These are phyloP conservation scores for Eilema caniola DNA, from an alignment of 2,888 invertebrate genomes.

Conservation along the genomic window DNA sequence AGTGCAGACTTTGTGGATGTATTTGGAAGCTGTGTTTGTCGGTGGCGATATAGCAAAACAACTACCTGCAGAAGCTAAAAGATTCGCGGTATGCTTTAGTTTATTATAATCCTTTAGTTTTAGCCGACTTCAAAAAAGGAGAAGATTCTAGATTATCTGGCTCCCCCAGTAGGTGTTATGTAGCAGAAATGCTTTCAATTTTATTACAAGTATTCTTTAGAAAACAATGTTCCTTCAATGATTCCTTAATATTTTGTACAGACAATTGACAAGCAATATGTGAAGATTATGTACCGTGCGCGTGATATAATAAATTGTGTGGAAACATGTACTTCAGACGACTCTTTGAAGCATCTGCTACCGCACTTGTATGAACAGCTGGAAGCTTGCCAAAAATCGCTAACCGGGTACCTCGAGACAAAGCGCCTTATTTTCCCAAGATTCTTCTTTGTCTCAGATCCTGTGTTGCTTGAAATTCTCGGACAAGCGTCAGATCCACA, in stretches of 20 bases:
- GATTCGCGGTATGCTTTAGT: constrained; percentile 88
- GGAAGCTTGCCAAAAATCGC: constrained; percentile 96
- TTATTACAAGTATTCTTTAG: too few species aligned
- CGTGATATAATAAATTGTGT: constrained; percentile 94
- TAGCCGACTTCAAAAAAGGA: too few species aligned
- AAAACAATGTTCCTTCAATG: too few species aligned
- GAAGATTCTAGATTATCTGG: too few species aligned
- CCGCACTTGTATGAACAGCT: constrained; percentile 94
- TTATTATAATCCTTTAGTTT: background rate
- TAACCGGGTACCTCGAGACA: constrained; percentile 94
- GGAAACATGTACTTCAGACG: constrained; percentile 94
- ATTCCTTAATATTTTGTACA: constrained; percentile 53
- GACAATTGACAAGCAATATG: constrained; percentile 95
- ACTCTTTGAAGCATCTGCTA: constrained; percentile 92
- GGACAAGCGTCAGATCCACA: constrained; percentile 96
- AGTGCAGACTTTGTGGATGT: constrained; percentile 96
- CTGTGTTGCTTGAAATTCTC: constrained; percentile 94
- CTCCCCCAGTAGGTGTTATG: too few species aligned
- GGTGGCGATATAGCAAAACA: constrained; percentile 97
- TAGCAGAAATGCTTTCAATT: too few species aligned
- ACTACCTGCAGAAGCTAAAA: constrained; percentile 92
- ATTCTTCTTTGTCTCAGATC: constrained; percentile 97
- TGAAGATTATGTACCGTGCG: constrained; percentile 94
- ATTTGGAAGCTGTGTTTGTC: constrained; percentile 96
- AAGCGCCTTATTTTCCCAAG: constrained; percentile 94